These are phyloP conservation scores for Puffinus mauretanicus DNA, from an alignment of 2,113 vertebrate species.

Conservation along the genomic window DNA sequence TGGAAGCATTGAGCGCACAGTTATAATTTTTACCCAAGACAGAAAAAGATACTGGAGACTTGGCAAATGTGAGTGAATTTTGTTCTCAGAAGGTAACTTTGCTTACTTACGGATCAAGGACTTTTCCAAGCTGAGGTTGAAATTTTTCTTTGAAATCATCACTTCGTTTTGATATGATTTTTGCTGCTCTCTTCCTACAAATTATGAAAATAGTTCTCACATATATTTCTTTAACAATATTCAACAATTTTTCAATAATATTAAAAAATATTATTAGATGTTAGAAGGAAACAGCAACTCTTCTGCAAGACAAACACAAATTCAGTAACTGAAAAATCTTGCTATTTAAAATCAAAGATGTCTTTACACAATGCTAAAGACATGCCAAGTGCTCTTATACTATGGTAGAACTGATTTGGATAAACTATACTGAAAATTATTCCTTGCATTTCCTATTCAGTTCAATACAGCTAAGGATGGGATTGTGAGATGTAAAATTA, in stretches of 20 bases:
- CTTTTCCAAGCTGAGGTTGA: constrained; percentile 74
- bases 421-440: neutral
- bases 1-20: neutral
- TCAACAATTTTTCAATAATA: neutral
- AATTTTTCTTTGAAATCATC: constrained; percentile 80
- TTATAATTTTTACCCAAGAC: neutral
- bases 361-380: neutral
- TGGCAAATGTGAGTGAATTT: neutral
- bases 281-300: neutral
- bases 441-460: neutral
- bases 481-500: neutral
- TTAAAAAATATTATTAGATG: neutral
- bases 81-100: neutral
- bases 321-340: neutral
- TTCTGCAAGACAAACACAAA: neutral
- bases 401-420: neutral
- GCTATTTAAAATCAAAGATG: neutral
- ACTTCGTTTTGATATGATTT: constrained; percentile 71
- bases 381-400: neutral
- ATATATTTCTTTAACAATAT: neutral
- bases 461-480: neutral
- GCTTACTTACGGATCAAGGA: constrained; percentile 74
- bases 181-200: constrained; percentile 75
- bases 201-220: constrained; percentile 5
- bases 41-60: neutral